Evolutionary conservation across 2,797 vertebrate genomes (phyloP), one percentile per base, ranked within the genome.

Genomic region (Glossophaga mutica): DNA sequence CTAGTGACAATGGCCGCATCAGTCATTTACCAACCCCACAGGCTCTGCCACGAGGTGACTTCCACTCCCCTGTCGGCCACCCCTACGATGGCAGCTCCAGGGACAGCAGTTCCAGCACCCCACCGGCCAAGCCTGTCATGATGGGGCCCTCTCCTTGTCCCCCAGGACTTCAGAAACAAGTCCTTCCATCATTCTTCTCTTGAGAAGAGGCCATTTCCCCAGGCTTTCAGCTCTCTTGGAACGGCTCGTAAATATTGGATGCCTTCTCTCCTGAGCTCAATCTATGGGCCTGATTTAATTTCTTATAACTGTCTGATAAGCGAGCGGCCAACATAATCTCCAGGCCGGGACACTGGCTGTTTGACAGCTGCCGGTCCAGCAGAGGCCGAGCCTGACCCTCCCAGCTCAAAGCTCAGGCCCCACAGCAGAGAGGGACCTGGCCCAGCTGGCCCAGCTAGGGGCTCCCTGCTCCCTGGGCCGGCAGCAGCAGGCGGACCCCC

Each of bases 161-260:
- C 44, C 24, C 0, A 39, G 55, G 37, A 21, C 10, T 16, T 37
- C 2, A 42, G 77, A 32, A 73, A 65, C 6, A 0, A 26, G n/a
- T 24, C 42, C 55, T 68, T 44, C 22, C 4, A 0, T 26, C 39
- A 32, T 0, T 9, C 57, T 39, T 14, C 3, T 4, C 10, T 34
- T 37, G 5, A 29, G 39, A 26, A n/a, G 2, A 50, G 11, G 44
- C 24, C 37, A 6, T 18, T 48, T 59, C 34, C 50, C 4, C 5
- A 44, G 39, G 26, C 3, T 9, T 32, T n/a, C 9, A 42, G 68
- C 34, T 26, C 0, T 19, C 16, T 2, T 9, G 2, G 24, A 32
- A 32, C 4, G 1, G 2, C 19, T 85, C 29, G 0, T 3, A 0
- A 16, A 57, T 14, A 9, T 16, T 1, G 1, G 21, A 29, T 3